Evolutionary conservation across 2,797 vertebrate species (phyloP), one percentile per base, ranked within the genome.

Genomic region (Melanogrammus aeglefinus): DNA sequence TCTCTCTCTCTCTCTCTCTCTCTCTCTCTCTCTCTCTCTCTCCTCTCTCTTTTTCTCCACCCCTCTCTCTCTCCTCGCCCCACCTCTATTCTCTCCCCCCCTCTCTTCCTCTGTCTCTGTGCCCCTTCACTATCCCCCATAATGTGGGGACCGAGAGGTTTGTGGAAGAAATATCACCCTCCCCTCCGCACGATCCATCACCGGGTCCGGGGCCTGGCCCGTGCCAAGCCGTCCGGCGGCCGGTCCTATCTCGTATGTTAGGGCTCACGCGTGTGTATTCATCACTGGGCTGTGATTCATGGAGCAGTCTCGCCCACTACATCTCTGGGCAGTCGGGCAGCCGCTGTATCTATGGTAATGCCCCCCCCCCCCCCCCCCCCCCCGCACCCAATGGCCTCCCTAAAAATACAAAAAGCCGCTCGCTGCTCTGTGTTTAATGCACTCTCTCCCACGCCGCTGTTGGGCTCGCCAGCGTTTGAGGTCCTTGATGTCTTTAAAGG

Each of bases 251-350:
- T 94, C 90, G 89, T 92, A 92, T 90, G 91, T 93, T 90, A 89
- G 90, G 89, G 91, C 92, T 90, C 89, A 88, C 86, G 90, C 91
- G 88, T 82, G 91, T 91, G 89, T 92, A 94, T 94, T 95, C 93
- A 94, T 95, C 94, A 94, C 89, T 89, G 79, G 84, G 86, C 91
- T 88, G 88, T 93, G 92, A 95, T 94, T 94, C 93, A 94, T 94
- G 85, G 90, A 90, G 84, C 83, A 80, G 89, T 86, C 82, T 76
- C 85, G 85, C 90, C 88, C 88, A 92, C 89, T 84, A 84, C 90
- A 86, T 92, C 87, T 89, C 85, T 74, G 89, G 89, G 85, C 85
- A 88, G 78, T 80, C 35, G 72, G 81, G 76, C 80, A 4, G 36
- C 77, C 74, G 57, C 79, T 83, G 82, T 75, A 79, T 84, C 85